Base-by-base conservation (phyloP, 2,888 invertebrate genomes). In the Mesoligia furuncula region DNA sequence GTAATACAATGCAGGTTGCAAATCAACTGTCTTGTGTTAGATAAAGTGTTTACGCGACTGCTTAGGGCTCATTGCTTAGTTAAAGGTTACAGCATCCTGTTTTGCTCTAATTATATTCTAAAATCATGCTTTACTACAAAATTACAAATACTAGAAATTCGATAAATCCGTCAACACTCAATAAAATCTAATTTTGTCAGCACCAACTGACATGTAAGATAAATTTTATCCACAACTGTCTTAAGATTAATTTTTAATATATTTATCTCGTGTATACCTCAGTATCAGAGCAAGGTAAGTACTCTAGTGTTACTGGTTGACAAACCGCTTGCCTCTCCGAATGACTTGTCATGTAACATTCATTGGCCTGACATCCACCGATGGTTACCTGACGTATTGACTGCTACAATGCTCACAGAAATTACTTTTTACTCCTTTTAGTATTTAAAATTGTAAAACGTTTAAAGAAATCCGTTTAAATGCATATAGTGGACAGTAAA, bases 321-420 rank as follows among this genome's bases (percentile, higher is more conserved):
- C 80, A 87, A 87, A 88, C 86, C 73, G 72, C 83, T 76, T 70
- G 83, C 83, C 73, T 80, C 80, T 73, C 51, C 65, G 75, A 73
- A 81, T 85, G 76, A 88, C 83, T 84, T 86, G 81, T 84, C 85
- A 81, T 86, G 84, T 83, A 79, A 81, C 83, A 84, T 89, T 84
- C 82, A 87, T 85, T 79, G 69, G 71, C 65, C 70, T 84, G 88
- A 85, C 89, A 88, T 68, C 80, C 69, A 65, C 75, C 69, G 72
- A 76, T 81, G 73, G 81, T 80, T 80, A 67, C 20, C 69, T 77
- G 86, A 81, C 72, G 76, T 82, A 87, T 86, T 81, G 78, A 84
- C 79, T 80, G 74, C 70, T 54, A 64, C 66, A 36, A 81, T 67
- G 71, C 70, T 51, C 75, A 70, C 66, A 66, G 31, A 65, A 72